Evolutionary conservation across 2,888 invertebrate species (phyloP), one percentile per base, ranked within the genome.

Genomic region (Barypeithes pellucidus): DNA sequence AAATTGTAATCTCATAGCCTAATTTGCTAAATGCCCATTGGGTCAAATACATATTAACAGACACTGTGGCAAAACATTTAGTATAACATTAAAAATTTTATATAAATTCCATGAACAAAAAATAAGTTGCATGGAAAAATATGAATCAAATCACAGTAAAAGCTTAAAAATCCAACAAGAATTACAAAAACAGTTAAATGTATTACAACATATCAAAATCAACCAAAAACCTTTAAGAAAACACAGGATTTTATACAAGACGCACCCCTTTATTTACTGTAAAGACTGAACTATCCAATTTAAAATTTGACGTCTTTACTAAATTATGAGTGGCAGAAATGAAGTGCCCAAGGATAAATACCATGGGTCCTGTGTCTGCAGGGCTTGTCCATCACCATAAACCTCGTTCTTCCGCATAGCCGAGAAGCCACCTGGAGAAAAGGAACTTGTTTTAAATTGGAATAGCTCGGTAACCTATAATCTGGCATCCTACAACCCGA

Each of bases 261-360:
- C 14, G 33, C 33, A 61, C 22, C 52, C 75, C 71, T 75, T 47
- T 75, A 77, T 75, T 77, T 70, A 79, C 73, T 72, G 67, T 74
- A 76, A 76, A 77, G 73, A 77, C 39, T 78, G 60, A 76, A 67
- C 67, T 73, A 73, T 76, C 74, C 76, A 74, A 78, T 60, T 67
- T 33, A 59, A 57, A 43, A 52, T 14, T 67, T 67, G 41, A 22
- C 52, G 62, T 47, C 68, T 81, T 83, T 73, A 73, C 73, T 73
- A 63, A 68, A 41, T 68, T 33, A n/a, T 73, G 43, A 67, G 41
- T 67, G 85, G 83, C 83, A 85, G 84, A 82, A 82, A 83, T 66
- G 47, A 83, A 82, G 83, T 86, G 86, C 87, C 88, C 87, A 87
- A 87, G 87, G 87, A 88, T 88, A 88, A 87, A 87, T 88, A 88